Percentiles rank a stretch among this genome's conserved stretches.
Evolutionary conservation across 2,888 invertebrate species (phyloP).

Genomic region (Seira ritae): DNA sequence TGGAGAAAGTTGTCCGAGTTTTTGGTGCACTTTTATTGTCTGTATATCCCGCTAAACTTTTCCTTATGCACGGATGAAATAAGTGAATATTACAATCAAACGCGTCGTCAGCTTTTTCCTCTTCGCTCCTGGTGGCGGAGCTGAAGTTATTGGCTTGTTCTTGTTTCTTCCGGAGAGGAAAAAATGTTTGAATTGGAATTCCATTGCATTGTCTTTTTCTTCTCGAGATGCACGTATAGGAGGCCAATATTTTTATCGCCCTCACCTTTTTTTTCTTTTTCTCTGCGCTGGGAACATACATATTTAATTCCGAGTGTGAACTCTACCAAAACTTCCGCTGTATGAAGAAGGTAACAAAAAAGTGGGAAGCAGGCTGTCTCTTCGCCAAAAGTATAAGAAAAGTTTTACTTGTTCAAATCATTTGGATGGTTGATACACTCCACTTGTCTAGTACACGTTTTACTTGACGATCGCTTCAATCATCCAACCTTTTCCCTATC

Average conservation of each 20-base stretch:
- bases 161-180: too few relatives aligned
- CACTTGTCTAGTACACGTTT: background rate
- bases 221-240: background rate
- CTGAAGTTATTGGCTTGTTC: too few relatives aligned
- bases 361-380: background rate
- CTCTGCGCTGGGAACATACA: background rate
- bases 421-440: background rate
- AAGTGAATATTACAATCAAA: too few relatives aligned
- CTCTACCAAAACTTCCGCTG: background rate
- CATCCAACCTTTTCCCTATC: background rate
- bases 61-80: too few relatives aligned
- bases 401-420: background rate
- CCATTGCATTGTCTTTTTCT: slow-evolving; percentile 22
- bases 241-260: background rate
- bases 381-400: background rate
- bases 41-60: too few relatives aligned
- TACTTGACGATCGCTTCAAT: background rate
- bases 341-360: background rate
- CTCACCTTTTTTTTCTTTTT: background rate
- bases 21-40: too few relatives aligned
- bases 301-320: background rate
- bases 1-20: too few relatives aligned
- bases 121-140: too few relatives aligned
- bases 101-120: too few relatives aligned
- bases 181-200: slow-evolving; percentile 42